Percentiles rank a stretch among this genome's conserved stretches.
Evolutionary conservation across 2,113 vertebrate species (phyloP).

Genomic region (Notarius lentiginosus): DNA sequence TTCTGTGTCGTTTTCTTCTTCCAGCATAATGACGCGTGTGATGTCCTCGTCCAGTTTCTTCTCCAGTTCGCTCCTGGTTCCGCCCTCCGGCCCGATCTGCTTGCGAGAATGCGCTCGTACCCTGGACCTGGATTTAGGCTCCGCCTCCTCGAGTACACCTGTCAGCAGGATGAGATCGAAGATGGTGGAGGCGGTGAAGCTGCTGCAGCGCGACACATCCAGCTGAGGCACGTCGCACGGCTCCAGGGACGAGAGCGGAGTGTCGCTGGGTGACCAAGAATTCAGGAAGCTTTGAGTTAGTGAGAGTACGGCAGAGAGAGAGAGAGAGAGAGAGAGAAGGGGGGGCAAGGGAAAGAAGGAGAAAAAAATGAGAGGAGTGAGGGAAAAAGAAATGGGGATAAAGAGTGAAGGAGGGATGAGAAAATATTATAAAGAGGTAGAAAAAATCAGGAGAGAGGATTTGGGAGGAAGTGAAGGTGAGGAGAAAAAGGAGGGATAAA

Average conservation of each 20-base stretch:
- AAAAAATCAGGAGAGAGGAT: not conserved
- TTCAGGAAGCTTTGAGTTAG: conserved; percentile 81
- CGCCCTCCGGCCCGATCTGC: conserved; percentile 56
- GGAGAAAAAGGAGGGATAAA: conserved; percentile 21
- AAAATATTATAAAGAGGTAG: conserved; percentile 47
- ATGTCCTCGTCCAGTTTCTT: conserved; percentile 64
- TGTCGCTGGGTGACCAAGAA: conserved; percentile 85
- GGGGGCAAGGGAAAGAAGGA: conserved; percentile 26
- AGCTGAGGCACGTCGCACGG: conserved; percentile 69
- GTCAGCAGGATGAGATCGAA: conserved; percentile 77
- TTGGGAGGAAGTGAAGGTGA: not conserved
- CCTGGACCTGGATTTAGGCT: conserved; percentile 49
- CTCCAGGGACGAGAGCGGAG: conserved; percentile 74
- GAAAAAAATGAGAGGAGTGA: conserved; percentile 36
- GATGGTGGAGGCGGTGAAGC: conserved; percentile 71
- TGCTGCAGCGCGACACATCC: conserved; percentile 66
- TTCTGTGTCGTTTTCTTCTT: conserved; percentile 46
- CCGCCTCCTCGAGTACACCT: conserved; percentile 74
- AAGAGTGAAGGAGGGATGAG: conserved; percentile 20
- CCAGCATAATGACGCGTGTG: conserved; percentile 54
- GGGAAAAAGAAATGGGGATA: conserved; percentile 45
- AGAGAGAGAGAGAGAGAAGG: conserved; percentile 20
- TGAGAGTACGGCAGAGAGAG: conserved; percentile 51
- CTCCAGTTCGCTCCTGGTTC: conserved; percentile 57
- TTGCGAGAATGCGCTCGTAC: conserved; percentile 20